phyloP scores from a whole-genome alignment of 2,888 invertebrate genomes.

The Drosophila suboccidentalis region DNA sequence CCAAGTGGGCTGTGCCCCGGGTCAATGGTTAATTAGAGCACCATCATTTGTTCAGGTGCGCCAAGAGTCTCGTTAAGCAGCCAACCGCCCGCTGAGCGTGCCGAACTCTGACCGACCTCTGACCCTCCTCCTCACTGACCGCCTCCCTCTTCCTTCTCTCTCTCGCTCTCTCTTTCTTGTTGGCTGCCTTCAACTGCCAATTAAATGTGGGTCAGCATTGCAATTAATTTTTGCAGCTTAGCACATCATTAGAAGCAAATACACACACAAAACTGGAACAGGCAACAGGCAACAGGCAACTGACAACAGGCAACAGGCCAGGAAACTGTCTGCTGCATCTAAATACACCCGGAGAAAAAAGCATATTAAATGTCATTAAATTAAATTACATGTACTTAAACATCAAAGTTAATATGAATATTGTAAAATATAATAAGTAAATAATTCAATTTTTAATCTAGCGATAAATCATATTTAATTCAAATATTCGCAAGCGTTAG shows the following conservation, averaged over 20 bases:
- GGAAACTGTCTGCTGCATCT: too few relatives aligned
- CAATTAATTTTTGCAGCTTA: constrained; percentile 69
- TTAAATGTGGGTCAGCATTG: constrained; percentile 65
- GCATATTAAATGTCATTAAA: too few relatives aligned
- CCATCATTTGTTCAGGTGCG: not conserved
- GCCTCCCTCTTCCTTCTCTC: not conserved
- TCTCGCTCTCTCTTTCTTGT: not conserved
- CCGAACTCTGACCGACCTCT: not conserved
- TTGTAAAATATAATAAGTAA: too few relatives aligned
- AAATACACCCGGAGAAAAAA: not conserved
- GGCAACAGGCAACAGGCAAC: not conserved
- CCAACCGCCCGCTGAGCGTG: constrained; percentile 16
- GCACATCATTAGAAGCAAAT: constrained; percentile 68
- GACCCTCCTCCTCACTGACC: not conserved
- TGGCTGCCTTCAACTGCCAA: constrained; percentile 28
- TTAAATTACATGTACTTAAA: too few relatives aligned
- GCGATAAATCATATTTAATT: too few relatives aligned
- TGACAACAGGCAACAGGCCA: not conserved
- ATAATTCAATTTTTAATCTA: too few relatives aligned
- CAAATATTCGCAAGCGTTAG: too few relatives aligned
- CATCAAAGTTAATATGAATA: too few relatives aligned
- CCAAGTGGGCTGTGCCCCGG: constrained; percentile 19
- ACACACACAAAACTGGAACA: constrained; percentile 1
- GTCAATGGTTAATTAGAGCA: constrained; percentile 40
- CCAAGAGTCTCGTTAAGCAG: constrained; percentile 9